Percentiles rank a stretch among this genome's conserved stretches.
phyloP scores from a whole-genome alignment of 2,888 invertebrate genomes.

The Dasypogon diadema region DNA sequence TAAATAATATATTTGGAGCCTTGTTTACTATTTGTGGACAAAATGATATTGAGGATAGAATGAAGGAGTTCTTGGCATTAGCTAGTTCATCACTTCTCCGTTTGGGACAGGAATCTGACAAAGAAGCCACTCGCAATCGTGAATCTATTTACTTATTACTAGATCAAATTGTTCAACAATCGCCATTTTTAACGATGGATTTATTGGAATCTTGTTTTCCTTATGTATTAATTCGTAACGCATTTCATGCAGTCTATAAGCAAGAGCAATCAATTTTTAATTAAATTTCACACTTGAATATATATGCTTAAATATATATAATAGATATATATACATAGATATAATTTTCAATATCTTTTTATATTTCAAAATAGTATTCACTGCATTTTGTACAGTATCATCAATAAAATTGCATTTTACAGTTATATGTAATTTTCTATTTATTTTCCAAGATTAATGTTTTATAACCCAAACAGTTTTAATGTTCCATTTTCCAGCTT shows the following conservation, averaged over 20 bases:
- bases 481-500: too few relatives aligned
- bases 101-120: slow-evolving; percentile 95
- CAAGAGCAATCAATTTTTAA: slow-evolving; percentile 75
- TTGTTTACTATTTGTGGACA: slow-evolving; percentile 96
- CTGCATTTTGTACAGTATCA: too few relatives aligned
- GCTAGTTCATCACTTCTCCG: slow-evolving; percentile 96
- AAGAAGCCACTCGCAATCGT: slow-evolving; percentile 91
- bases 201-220: slow-evolving; percentile 99
- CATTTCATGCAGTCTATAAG: slow-evolving; percentile 96
- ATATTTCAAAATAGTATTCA: too few relatives aligned
- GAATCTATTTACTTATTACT: slow-evolving; percentile 97
- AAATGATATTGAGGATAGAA: slow-evolving; percentile 95
- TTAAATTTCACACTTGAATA: too few relatives aligned
- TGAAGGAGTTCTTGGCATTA: slow-evolving; percentile 94
- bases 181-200: slow-evolving; percentile 98
- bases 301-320: too few relatives aligned
- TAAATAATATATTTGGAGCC: slow-evolving; percentile 96
- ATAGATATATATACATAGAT: too few relatives aligned
- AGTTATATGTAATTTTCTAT: too few relatives aligned
- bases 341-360: too few relatives aligned
- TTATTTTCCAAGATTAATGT: too few relatives aligned
- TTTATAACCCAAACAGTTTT: too few relatives aligned
- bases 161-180: slow-evolving; percentile 98
- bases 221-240: slow-evolving; percentile 96
- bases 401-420: too few relatives aligned